These are phyloP conservation scores for Xyliphius kryptos DNA, from an alignment of 2,113 vertebrate species.

Conservation along the genomic window DNA sequence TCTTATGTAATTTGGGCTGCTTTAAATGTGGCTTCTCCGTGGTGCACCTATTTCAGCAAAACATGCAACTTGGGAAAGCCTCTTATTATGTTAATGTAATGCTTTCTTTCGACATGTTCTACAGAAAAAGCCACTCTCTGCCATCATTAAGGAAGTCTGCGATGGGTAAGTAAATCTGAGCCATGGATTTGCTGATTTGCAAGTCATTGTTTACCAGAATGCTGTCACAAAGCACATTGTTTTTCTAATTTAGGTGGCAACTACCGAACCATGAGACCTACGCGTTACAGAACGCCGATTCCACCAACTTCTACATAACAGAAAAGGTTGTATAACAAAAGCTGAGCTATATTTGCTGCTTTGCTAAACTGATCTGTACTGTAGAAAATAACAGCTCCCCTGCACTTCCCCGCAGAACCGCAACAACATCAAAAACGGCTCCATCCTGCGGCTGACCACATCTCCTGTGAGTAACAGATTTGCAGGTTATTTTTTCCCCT, in stretches of 20 bases:
- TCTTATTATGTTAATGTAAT: neutral
- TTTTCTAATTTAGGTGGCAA: conserved; percentile 77
- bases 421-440: conserved; percentile 95
- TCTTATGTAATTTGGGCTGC: too few relatives aligned
- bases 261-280: conserved; percentile 82
- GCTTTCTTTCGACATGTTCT: conserved; percentile 40
- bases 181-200: conserved; percentile 3
- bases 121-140: conserved; percentile 94
- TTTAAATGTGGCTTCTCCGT: too few relatives aligned
- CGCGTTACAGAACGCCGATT: conserved; percentile 88
- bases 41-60: too few relatives aligned
- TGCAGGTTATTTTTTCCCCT: neutral
- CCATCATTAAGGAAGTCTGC: conserved; percentile 97
- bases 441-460: conserved; percentile 87
- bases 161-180: conserved; percentile 80
- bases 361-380: neutral
- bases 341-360: neutral
- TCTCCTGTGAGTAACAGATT: conserved; percentile 80
- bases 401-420: conserved; percentile 73
- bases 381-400: neutral
- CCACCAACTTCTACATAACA: conserved; percentile 93
- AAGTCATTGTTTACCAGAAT: neutral
- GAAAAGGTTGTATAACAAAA: conserved; percentile 75
- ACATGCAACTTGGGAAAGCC: neutral
- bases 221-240: conserved; percentile 8